Conservation (phyloP, 2,797 vertebrate genomes). For the Syndactyla subalaris region DNA sequence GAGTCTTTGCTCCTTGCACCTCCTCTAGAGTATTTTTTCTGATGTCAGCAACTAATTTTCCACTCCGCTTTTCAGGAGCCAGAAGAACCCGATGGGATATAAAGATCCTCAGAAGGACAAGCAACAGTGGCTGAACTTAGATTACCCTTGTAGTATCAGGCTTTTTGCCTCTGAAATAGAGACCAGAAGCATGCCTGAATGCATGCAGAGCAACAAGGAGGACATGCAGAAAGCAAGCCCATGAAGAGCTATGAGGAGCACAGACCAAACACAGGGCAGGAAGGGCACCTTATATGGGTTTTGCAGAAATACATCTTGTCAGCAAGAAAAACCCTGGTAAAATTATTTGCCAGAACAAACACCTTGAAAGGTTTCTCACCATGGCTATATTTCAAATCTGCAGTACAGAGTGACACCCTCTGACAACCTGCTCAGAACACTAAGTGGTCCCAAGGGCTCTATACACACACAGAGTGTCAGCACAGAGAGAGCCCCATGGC, state of each 20-base stretch:
- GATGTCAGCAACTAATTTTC: neutral
- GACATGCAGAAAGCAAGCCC: neutral
- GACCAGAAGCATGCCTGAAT: neutral
- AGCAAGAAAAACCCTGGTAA: neutral
- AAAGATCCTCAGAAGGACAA: neutral
- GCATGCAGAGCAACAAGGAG: neutral
- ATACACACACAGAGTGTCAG: accelerated
- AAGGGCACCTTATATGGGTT: neutral
- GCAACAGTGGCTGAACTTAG: neutral
- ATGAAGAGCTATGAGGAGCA: neutral
- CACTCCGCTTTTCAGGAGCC: neutral
- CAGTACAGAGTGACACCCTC: neutral
- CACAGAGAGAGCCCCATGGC: accelerated
- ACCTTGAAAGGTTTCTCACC: neutral
- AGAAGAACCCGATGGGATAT: neutral
- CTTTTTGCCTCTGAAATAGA: neutral
- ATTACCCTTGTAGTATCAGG: neutral
- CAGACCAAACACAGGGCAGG: neutral
- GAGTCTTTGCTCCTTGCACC: neutral
- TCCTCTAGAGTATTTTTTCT: neutral
- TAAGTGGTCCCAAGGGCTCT: neutral
- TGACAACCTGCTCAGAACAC: neutral
- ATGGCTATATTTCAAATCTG: neutral
- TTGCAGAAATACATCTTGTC: neutral
- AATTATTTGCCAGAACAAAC: neutral